Conservation (phyloP, 2,888 invertebrate genomes). For the Temnothorax unifasciatus region DNA sequence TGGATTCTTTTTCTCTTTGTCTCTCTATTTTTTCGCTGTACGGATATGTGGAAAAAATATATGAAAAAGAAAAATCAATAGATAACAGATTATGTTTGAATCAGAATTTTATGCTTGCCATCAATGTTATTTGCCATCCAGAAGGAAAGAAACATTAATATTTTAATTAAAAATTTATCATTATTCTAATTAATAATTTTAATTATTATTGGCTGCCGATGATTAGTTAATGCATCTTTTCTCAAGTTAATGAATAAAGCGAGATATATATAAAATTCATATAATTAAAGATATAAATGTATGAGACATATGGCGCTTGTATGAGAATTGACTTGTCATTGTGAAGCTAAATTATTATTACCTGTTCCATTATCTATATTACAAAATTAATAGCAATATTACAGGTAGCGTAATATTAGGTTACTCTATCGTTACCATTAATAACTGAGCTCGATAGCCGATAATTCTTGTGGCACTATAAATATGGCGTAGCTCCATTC, state of each 20-base stretch:
- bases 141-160: not conserved
- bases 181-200: not conserved
- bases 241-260: not conserved
- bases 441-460: conserved; percentile 30
- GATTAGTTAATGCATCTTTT: not conserved
- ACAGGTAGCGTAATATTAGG: conserved; percentile 15
- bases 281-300: not conserved
- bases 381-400: conserved; percentile 22
- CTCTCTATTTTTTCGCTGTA: not conserved
- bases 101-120: not conserved
- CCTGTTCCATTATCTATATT: not conserved
- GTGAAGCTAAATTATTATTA: not conserved
- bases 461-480: conserved; percentile 30
- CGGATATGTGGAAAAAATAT: not conserved
- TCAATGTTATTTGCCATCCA: not conserved
- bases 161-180: not conserved
- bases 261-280: not conserved
- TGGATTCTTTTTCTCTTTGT: not conserved
- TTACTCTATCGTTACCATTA: conserved; percentile 19
- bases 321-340: not conserved
- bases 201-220: not conserved
- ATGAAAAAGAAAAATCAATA: not conserved
- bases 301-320: not conserved
- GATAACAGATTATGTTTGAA: not conserved
- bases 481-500: conserved; percentile 20